These are phyloP conservation scores for Aphelinus certus DNA, from an alignment of 1,140 invertebrate species.

Conservation along the genomic window DNA sequence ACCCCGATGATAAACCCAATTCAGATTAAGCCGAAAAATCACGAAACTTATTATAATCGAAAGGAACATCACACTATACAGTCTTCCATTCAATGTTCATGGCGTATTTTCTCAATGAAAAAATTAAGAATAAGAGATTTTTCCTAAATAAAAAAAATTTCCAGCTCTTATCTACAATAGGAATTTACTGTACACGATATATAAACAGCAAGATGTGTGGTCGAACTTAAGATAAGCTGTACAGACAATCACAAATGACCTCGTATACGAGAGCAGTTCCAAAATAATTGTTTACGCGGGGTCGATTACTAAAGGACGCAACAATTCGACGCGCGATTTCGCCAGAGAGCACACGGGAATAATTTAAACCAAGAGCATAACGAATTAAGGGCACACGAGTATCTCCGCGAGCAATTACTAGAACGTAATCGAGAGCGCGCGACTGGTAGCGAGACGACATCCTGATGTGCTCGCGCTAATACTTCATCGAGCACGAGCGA, in stretches of 20 bases:
- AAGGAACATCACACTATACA: neutral
- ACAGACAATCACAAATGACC: too few relatives aligned
- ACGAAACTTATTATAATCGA: neutral
- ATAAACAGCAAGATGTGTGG: neutral
- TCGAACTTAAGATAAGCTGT: too few relatives aligned
- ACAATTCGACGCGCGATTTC: too few relatives aligned
- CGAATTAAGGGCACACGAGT: neutral
- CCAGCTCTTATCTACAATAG: neutral
- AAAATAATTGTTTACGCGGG: too few relatives aligned
- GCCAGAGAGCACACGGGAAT: too few relatives aligned
- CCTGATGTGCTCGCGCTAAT: neutral
- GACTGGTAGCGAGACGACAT: neutral
- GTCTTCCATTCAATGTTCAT: slow-evolving; percentile 2
- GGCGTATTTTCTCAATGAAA: too few relatives aligned
- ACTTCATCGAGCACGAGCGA: neutral
- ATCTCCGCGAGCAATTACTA: neutral
- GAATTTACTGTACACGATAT: neutral
- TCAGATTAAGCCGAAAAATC: too few relatives aligned
- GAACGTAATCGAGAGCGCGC: neutral
- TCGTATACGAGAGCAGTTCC: too few relatives aligned
- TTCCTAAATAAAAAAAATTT: neutral
- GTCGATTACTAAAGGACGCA: too few relatives aligned
- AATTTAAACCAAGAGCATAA: neutral
- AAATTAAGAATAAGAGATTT: too few relatives aligned
- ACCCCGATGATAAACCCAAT: too few relatives aligned